phyloP scores from a whole-genome alignment of 1,140 invertebrate species.

The Stegodyphus dumicola region DNA sequence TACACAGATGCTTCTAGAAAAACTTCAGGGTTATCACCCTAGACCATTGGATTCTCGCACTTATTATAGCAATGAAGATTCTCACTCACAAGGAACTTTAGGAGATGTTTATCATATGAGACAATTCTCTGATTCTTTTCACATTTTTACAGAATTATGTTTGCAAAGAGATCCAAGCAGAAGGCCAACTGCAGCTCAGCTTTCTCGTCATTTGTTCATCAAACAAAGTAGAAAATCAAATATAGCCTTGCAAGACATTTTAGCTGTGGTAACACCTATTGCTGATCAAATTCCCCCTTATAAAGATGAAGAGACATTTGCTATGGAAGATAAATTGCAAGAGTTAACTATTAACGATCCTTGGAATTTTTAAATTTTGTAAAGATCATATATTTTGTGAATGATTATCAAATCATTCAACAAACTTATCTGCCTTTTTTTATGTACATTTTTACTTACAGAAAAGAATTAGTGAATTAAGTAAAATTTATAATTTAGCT shows the following conservation, averaged over 20 bases:
- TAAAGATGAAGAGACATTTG: conserved; percentile 20
- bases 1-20: conserved; percentile 90
- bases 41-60: conserved; percentile 79
- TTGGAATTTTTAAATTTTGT: conserved; percentile 35
- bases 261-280: conserved; percentile 72
- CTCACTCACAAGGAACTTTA: conserved; percentile 31
- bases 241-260: conserved; percentile 69
- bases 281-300: conserved; percentile 65
- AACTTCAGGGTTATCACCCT: conserved; percentile 82
- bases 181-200: conserved; percentile 69
- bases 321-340: conserved; percentile 39
- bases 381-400: not conserved
- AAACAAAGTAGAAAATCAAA: conserved; percentile 70
- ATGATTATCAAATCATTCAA: not conserved
- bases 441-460: no score
- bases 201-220: conserved; percentile 81
- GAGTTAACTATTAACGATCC: conserved; percentile 37
- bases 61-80: conserved; percentile 73
- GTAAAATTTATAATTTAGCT: no score
- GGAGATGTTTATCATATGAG: conserved; percentile 66
- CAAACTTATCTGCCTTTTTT: not conserved
- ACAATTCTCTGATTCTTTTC: conserved; percentile 79
- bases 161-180: conserved; percentile 75
- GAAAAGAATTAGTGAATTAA: no score
- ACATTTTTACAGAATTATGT: conserved; percentile 80